Evolutionary conservation across 64 coral and sea anemone species (phyloP).

Genomic region (Pocillopora damicornis): DNA sequence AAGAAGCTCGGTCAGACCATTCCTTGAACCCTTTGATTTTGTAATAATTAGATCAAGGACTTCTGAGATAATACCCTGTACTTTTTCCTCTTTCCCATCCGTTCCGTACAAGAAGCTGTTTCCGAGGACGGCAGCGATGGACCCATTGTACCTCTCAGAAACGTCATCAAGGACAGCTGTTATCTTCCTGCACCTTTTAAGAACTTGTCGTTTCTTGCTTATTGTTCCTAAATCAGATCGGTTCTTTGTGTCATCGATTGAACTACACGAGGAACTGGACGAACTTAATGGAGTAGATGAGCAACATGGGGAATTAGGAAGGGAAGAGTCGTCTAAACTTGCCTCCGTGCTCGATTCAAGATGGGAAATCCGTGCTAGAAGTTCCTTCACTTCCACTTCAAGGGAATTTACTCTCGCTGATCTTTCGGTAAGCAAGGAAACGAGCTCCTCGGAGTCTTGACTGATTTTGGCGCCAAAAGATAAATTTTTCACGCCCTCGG

Average conservation of each 20-base stretch:
- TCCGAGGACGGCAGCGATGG: neutral
- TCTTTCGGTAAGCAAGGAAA: neutral
- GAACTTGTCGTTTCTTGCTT: constrained; percentile 9
- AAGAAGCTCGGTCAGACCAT: neutral
- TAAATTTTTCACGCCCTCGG: neutral
- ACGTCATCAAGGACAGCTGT: neutral
- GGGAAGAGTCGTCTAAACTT: neutral
- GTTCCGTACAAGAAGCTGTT: neutral
- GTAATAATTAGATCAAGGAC: neutral
- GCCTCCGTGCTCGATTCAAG: neutral
- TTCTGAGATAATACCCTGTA: constrained; percentile 11
- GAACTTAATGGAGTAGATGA: constrained; percentile 7
- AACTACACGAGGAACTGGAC: neutral
- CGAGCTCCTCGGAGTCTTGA: neutral
- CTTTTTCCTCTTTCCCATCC: neutral
- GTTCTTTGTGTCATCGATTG: constrained; percentile 11
- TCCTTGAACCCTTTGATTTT: constrained; percentile 2
- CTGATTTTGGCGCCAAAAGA: constrained; percentile 6
- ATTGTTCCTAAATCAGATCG: neutral
- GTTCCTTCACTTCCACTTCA: neutral
- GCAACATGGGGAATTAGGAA: neutral
- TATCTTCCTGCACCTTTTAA: neutral
- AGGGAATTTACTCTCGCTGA: neutral
- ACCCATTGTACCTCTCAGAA: neutral
- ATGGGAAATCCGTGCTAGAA: neutral